Evolutionary conservation across 2,888 invertebrate species (phyloP), one percentile per base, ranked within the genome.

Genomic region (Eristalis pertinax): DNA sequence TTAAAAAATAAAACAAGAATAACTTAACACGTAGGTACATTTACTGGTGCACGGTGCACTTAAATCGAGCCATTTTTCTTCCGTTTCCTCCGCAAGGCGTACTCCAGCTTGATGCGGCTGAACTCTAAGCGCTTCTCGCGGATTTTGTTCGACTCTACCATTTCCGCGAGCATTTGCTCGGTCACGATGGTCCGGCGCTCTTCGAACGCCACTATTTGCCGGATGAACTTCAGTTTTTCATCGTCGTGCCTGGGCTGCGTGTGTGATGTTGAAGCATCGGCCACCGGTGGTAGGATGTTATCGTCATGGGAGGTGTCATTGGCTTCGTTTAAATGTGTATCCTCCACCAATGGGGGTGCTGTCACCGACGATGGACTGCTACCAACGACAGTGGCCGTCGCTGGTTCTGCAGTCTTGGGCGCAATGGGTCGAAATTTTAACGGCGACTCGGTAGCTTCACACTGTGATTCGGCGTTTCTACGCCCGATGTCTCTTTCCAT

Each of bases 111-210:
- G 0, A 24, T 50, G 4, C 65, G 69, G 7, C 74, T 77, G 1
- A 86, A 82, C 8, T 74, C 43, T 19, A 86, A 10, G 10, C 68
- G 77, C 11, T 70, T 69, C 32, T 76, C 22, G 1, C 50, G 58
- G 10, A 86, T 74, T 13, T 38, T 22, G 43, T 86, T 86, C 8
- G 77, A 50, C 11, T 82, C 64, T 1, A 5, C 22, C 2, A 86
- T 11, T 15, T 82, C 65, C 0, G 64, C 38, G 1, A 70, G 19
- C 11, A 86, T 29, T 50, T 74, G 5, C 11, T 86, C 85, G 8
- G 65, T 68, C 7, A 74, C 77, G 5, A 82, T 15, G 1, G 85
- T 82, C 2, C 82, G 77, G 4, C 85, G 85, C 22, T 82, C 69
- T 13, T 86, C 85, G 2, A 86, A 69, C 1, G 50, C 82, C 15